Base-by-base conservation (phyloP, 2,113 vertebrate species). In the Prunella fulvescens region DNA sequence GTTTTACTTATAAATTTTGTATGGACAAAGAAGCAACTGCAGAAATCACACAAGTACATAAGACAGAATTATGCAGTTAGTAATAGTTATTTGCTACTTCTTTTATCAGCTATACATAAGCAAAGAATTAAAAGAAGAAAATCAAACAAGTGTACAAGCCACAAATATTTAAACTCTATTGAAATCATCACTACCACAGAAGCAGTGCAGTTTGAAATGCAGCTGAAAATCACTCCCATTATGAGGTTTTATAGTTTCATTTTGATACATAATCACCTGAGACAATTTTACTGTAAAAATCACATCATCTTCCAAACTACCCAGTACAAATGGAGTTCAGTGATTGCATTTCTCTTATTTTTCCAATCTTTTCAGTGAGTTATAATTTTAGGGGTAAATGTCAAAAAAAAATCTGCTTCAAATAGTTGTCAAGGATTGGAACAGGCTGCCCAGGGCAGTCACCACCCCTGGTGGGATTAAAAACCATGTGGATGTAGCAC, bases 21-120 rank as follows among this genome's bases (percentile, higher is more conserved):
- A 26, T 1, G 28, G 53, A 56, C 19, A 92, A 65, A 14, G 12
- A 47, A 86, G 18, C n/a, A 80, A 61, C 26, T 19, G 12, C 61
- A 89, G 40, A 72, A 92, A 57, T 25, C 56, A 62, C 57, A 57
- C 31, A 74, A 15, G 10, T 28, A 45, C 1, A 0, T 10, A 39
- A 86, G 18, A 44, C 0, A 79, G 37, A 86, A 57, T 22, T 19
- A 33, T 0, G 8, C 2, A 65, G 16, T 17, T 53, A 22, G 7
- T 31, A 0, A 0, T 15, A 45, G n/a, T 14, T 67, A 37, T 19
- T 60, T 35, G 48, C 23, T 58, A 15, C 10, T 44, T 92, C 40
- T 65, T 77, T 10, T 10, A 61, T 35, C 33, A 74, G 35, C 9
- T 62, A 40, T 20, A 44, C 1, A 12, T 22, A 54, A 78, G 44